A percentile compares a stretch with the other conserved stretches of the same genome.
These are phyloP conservation scores for Darevskia mixta DNA, from an alignment of 2,797 vertebrate genomes.

Conservation along the genomic window DNA sequence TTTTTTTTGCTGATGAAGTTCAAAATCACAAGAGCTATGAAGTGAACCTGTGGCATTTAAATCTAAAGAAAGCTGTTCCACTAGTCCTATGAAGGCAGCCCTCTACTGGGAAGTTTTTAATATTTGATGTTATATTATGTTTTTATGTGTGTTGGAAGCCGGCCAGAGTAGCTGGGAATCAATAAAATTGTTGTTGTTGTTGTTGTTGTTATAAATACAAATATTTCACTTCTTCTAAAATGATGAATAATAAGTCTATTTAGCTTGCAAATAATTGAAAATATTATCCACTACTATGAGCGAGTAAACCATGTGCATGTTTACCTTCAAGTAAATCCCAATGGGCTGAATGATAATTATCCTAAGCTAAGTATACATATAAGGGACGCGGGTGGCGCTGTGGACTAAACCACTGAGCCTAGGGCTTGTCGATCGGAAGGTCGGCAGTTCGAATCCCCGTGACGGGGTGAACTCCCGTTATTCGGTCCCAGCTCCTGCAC, in stretches of 20 bases:
- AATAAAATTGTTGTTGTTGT: too few relatives aligned
- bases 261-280: constrained; percentile 60
- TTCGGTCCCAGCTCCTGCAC: too few relatives aligned
- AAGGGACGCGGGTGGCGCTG: too few relatives aligned
- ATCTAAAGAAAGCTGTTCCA: constrained; percentile 68
- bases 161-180: too few relatives aligned
- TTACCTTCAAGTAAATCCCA: neutral
- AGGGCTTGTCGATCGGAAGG: too few relatives aligned
- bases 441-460: too few relatives aligned
- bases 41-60: constrained; percentile 69
- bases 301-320: neutral
- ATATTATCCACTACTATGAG: neutral
- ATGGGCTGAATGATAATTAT: neutral
- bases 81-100: constrained; percentile 58
- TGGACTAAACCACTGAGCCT: too few relatives aligned
- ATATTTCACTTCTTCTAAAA: constrained; percentile 80
- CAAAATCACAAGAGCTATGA: constrained; percentile 70
- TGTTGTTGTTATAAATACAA: constrained; percentile 73
- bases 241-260: constrained; percentile 76
- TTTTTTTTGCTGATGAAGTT: constrained; percentile 36
- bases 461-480: too few relatives aligned
- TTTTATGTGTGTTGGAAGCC: too few relatives aligned
- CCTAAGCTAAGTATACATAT: neutral
- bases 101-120: too few relatives aligned
- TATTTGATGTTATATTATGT: too few relatives aligned